Evolutionary conservation across 2,113 vertebrate genomes (phyloP), one percentile per base, ranked within the genome.

Genomic region (Pseudorasbora parva): DNA sequence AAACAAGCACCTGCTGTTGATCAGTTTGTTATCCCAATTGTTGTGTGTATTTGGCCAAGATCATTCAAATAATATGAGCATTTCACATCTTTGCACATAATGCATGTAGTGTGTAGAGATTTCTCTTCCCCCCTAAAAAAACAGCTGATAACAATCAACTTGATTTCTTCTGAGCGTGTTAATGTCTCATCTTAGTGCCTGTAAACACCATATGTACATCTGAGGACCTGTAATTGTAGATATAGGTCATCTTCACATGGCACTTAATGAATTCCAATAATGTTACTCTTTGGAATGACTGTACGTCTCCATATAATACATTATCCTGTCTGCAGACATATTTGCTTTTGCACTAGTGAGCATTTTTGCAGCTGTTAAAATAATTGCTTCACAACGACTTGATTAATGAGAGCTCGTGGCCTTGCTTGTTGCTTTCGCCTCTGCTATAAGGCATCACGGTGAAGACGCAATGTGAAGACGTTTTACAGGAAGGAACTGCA

Each of bases 201-300:
- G 90, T 93, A 91, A 91, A 88, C 90, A 92, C 91, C 89, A 62
- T 68, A 51, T 78, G 11, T 9, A 84, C 6, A n/a, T 83, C 45
- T 68, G 59, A 51, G 51, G 41, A 62, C 45, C 21, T 54, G 23
- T 90, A 89, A 84, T 84, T 84, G 84, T 89, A 88, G 91, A 92
- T 93, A 88, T 91, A 89, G 91, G 91, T 89, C 92, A 89, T 89
- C 85, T 89, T 90, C 89, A 90, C 87, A 59, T 68, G 21, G 62
- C 66, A 78, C 54, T 82, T 23, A 37, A 57, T 66, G 57, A 64
- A 56, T 86, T 73, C 57, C 75, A 66, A 25, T 23, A 23, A 17
- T 73, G 41, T 66, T 49, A 62, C 49, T 21, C 23, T 59, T 47
- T 30, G 23, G 8, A 69, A 56, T 56, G 33, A 74, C 30, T 74